Base-by-base conservation (phyloP, 92 coral and sea anemone species). In the Scolanthus callimorphus region DNA sequence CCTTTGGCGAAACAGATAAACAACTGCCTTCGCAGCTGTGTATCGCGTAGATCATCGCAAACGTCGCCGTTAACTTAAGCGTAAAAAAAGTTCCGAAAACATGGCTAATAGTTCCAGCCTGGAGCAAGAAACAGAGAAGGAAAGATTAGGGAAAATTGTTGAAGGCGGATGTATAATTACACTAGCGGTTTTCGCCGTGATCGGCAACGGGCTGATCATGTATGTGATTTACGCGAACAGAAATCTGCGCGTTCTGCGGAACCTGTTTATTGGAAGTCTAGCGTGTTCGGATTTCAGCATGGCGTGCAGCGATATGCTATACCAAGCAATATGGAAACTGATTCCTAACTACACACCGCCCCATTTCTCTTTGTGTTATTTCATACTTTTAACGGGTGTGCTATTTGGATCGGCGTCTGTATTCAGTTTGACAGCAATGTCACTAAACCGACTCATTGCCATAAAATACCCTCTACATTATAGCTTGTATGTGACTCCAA, bases 351-450 rank as follows among this genome's bases (percentile, higher is more conserved):
- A 71, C 41, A 27, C 20, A 22, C 81, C 81, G 1, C 70, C 81
- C 0, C 84, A 72, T 17, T 45, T 31, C 4, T 72, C 81, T 1
- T 8, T 84, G 13, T 84, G 90, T 28, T 84, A 78, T 49, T 41
- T 84, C 25, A 67, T 84, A 27, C 74, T 84, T 31, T 59, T 84
- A 6, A 71, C 70, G 58, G 90, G 85, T 1, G 90, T 84, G 10
- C 17, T 84, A 1, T 84, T 84, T 20, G 84, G 81, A 1, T 55
- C 90, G 0, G 90, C 81, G 17, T 84, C 90, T 0, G 90, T 84
- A 30, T 78, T 84, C 53, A 84, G 70, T 29, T 60, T 84, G 11
- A 84, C 90, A 17, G 90, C 85, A 11, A 84, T 84, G 90, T 65
- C 85, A 0, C 45, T 84, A 34, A 75, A 78, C 17, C 75, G 90